Conservation (phyloP, 2,797 vertebrate species). For the Huso huso region DNA sequence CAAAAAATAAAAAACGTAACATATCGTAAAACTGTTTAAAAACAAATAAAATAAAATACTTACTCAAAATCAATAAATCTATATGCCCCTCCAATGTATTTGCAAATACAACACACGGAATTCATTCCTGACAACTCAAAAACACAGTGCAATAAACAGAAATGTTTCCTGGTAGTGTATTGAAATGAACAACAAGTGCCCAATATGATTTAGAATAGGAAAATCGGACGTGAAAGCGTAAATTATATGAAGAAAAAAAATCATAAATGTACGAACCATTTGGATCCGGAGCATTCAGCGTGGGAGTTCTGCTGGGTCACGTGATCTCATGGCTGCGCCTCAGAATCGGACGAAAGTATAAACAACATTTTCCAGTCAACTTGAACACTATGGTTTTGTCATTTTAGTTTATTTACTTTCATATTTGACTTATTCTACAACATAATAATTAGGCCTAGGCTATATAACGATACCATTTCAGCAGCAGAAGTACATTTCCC, state of each 20-base stretch:
- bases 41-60: too few species aligned
- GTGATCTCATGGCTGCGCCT: slow-evolving; percentile 15
- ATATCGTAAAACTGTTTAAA: too few species aligned
- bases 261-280: slow-evolving; percentile 29
- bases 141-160: not conserved
- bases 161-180: too few species aligned
- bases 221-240: not conserved
- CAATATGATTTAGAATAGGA: not conserved
- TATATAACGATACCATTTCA: too few species aligned
- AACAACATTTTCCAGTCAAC: not conserved
- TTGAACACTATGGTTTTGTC: too few species aligned
- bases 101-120: too few species aligned
- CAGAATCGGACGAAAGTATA: slow-evolving; percentile 2
- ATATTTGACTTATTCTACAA: too few species aligned
- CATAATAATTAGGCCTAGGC: too few species aligned
- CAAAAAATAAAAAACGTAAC: too few species aligned
- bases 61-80: too few species aligned
- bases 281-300: slow-evolving; percentile 29
- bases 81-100: not conserved
- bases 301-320: slow-evolving; percentile 11
- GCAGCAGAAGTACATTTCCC: too few species aligned
- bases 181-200: not conserved
- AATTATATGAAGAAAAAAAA: not conserved
- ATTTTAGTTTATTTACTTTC: too few species aligned
- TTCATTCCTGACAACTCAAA: not conserved